A percentile compares a stretch with the other conserved stretches of the same genome.
Evolutionary conservation across 2,888 invertebrate species (phyloP).

Genomic region (Leptura quadrifasciata): DNA sequence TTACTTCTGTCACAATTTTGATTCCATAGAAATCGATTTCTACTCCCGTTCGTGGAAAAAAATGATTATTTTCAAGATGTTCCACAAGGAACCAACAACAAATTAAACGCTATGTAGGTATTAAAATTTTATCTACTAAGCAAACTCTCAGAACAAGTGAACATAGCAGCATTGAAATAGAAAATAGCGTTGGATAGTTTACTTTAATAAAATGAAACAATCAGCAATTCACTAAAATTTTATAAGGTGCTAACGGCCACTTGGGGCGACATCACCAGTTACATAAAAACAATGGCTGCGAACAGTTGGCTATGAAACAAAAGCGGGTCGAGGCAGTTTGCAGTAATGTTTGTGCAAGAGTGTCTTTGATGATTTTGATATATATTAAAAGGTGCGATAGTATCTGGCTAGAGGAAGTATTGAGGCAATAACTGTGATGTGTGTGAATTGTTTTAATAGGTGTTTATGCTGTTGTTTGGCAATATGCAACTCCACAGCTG

Average conservation of each 20-base stretch:
- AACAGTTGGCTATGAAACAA: background rate
- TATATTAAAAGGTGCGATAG: background rate
- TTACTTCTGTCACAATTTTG: too few relatives aligned
- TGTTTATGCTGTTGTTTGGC: background rate
- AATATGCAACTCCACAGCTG: background rate
- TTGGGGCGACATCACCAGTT: constrained; percentile 8
- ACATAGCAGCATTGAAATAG: background rate
- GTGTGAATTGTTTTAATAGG: background rate
- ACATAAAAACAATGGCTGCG: constrained; percentile 7
- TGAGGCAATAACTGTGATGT: background rate
- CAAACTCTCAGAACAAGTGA: too few relatives aligned
- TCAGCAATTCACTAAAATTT: constrained; percentile 8
- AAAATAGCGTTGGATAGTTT: background rate
- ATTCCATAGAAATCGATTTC: too few relatives aligned
- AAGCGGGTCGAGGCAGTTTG: constrained; percentile 7
- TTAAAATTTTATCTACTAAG: too few relatives aligned
- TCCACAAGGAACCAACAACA: too few relatives aligned
- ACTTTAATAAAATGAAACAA: constrained; percentile 18
- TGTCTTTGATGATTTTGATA: constrained; percentile 1
- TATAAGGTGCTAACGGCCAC: constrained; percentile 16
- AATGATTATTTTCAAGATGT: too few relatives aligned
- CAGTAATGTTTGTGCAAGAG: background rate
- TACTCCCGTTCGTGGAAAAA: too few relatives aligned
- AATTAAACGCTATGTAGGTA: too few relatives aligned
- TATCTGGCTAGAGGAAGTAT: background rate